These are phyloP conservation scores for Plutella xylostella DNA, from an alignment of 2,888 invertebrate genomes.

Conservation along the genomic window DNA sequence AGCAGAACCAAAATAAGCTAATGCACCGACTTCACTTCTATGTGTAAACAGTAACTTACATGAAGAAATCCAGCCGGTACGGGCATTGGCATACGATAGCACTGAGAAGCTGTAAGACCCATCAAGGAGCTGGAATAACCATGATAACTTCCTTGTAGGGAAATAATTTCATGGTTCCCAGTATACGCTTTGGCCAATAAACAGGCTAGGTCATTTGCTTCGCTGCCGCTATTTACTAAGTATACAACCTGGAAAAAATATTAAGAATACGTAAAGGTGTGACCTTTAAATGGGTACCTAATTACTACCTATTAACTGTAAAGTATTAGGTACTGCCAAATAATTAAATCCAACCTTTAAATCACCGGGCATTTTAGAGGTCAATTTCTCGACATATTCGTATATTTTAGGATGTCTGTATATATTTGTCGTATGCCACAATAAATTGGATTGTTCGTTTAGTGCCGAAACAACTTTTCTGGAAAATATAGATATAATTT, in stretches of 20 bases:
- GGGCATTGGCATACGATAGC: constrained; percentile 83
- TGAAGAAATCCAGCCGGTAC: constrained; percentile 81
- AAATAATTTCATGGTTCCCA: constrained; percentile 84
- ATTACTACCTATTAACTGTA: neutral
- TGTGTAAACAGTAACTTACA: constrained; percentile 61
- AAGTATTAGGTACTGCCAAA: constrained; percentile 2
- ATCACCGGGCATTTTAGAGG: constrained; percentile 84
- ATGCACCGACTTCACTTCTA: neutral
- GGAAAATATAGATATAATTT: constrained; percentile 22
- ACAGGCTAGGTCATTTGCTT: constrained; percentile 96
- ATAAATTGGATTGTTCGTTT: constrained; percentile 79
- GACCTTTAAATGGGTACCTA: too few relatives aligned
- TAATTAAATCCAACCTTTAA: constrained; percentile 76
- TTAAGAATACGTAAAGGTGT: neutral
- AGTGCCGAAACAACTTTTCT: constrained; percentile 89
- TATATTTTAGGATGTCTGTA: constrained; percentile 92
- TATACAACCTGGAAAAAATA: constrained; percentile 78
- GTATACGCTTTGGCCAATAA: constrained; percentile 89
- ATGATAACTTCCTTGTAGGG: constrained; percentile 91
- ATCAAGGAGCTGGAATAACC: constrained; percentile 89
- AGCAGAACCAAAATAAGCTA: too few relatives aligned
- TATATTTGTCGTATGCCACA: constrained; percentile 95
- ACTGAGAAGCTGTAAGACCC: constrained; percentile 83
- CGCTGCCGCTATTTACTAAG: constrained; percentile 96
- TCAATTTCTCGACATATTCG: constrained; percentile 88